Base-by-base conservation (phyloP, 2,113 vertebrate genomes). In the Engraulis encrasicolus region DNA sequence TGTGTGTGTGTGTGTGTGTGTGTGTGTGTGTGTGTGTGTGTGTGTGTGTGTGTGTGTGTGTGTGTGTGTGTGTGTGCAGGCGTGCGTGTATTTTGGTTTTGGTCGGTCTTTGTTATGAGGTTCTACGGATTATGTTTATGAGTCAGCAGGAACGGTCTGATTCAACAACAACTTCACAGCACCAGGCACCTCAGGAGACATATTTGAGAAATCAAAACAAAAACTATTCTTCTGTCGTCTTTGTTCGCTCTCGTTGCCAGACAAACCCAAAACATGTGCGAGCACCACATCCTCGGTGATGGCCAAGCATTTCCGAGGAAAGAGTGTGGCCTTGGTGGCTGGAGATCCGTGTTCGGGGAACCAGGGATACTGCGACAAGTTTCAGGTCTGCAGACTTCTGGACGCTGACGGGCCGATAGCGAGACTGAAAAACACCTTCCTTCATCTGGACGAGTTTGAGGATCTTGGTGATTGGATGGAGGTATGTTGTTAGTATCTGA, bases 371-470 rank as follows among this genome's bases (percentile, higher is more conserved):
- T 96, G 96, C 0, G 95, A 96, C 86, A 94, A 92, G 81, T 94
- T 96, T 80, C 90, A 94, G 0, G 23, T 93, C 18, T 96, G 95
- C 78, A 93, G 94, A n/a, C 78, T 93, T 12, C 91, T 95, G 81
- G 91, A 96, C 31, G 94, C 94, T 0, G 95, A 96, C 0, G 93
- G 96, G 0, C 96, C 94, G 23, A 93, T 95, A 0, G 95, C 95
- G 19, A 89, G 94, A 74, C 91, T 95, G 52, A 96, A 94, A 80
- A 96, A 96, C 84, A 92, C 94, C 40, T 91, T 95, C 40, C 87
- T 95, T 74, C 82, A 93, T 71, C 86, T 96, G 18, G 88, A 89
- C 4, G 93, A 95, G 17, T 93, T 93, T 23, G 86, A 93, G 0
- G 94, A 95, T 78, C 0, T 92, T 0, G 94, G 88, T 1, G 88